Evolutionary conservation across 2,113 vertebrate species (phyloP).

Genomic region (Psettodes erumei): DNA sequence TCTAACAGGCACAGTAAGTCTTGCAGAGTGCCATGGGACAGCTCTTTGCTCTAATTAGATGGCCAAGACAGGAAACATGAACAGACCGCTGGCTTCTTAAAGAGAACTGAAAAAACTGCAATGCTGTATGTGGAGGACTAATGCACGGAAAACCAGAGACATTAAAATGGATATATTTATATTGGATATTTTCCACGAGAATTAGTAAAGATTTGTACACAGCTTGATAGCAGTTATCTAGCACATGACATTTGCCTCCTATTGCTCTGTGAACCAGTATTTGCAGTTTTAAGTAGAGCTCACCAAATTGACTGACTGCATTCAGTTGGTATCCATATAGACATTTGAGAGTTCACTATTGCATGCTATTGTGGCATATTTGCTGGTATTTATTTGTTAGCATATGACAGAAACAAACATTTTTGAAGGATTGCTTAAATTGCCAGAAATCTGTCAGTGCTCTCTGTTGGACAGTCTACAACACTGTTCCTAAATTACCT

Average conservation of each 20-base stretch:
- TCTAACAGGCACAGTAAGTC: slow-evolving; percentile 26
- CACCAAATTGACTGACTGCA: background rate
- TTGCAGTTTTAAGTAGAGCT: slow-evolving; percentile 13
- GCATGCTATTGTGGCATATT: background rate
- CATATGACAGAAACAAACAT: background rate
- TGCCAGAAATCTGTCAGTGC: background rate
- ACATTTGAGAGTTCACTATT: background rate
- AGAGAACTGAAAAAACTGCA: background rate
- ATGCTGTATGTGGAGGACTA: background rate
- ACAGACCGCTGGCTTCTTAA: slow-evolving; percentile 28
- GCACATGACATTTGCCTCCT: slow-evolving; percentile 1
- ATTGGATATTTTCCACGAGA: background rate
- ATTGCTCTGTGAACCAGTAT: slow-evolving; percentile 24
- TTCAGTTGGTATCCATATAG: background rate
- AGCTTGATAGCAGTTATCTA: slow-evolving; percentile 2
- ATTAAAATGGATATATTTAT: background rate
- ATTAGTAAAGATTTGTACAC: background rate
- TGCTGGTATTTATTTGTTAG: background rate
- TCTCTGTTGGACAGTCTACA: background rate
- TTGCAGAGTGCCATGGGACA: slow-evolving; percentile 66
- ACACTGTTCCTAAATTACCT: slow-evolving; percentile 1
- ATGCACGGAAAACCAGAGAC: background rate
- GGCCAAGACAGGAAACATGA: background rate
- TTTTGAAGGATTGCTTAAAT: background rate
- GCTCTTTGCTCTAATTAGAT: slow-evolving; percentile 58